A percentile compares a stretch with the other conserved stretches of the same genome.
Evolutionary conservation across 37 sponge, comb jelly and placozoan species (phyloP).

Genomic region (Tethya wilhelma): DNA sequence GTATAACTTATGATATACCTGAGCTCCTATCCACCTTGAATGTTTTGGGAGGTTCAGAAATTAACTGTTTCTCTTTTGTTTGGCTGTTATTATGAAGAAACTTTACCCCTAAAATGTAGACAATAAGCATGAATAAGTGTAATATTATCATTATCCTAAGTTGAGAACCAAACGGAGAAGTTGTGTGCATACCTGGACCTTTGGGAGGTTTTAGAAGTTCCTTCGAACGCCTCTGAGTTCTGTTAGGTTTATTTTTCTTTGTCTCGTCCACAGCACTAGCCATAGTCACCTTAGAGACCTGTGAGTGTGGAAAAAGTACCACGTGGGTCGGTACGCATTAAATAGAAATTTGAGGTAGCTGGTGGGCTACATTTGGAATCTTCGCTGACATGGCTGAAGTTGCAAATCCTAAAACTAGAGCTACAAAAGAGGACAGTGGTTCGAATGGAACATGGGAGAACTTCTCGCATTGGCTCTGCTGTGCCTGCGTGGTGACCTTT

Average conservation of each 20-base stretch:
- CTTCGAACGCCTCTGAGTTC: constrained; percentile 23
- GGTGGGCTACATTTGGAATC: constrained; percentile 14
- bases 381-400: constrained; percentile 17
- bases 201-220: constrained; percentile 35
- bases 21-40: constrained; percentile 42
- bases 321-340: constrained; percentile 16
- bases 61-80: neutral
- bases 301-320: neutral
- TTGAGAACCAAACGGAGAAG: neutral
- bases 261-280: constrained; percentile 1
- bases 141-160: neutral
- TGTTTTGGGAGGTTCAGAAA: neutral
- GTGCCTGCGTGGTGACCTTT: constrained; percentile 93
- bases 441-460: constrained; percentile 34
- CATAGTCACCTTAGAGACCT: neutral
- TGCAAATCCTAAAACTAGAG: neutral
- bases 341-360: neutral
- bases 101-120: too few relatives aligned
- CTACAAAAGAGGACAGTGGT: neutral
- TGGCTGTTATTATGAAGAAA: neutral
- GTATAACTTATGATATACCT: too few relatives aligned
- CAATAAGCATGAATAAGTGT: neutral
- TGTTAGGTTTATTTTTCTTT: neutral
- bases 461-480: constrained; percentile 77
- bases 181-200: constrained; percentile 28